phyloP scores from a whole-genome alignment of 2,888 invertebrate genomes.

The Camptogramma bilineatum region DNA sequence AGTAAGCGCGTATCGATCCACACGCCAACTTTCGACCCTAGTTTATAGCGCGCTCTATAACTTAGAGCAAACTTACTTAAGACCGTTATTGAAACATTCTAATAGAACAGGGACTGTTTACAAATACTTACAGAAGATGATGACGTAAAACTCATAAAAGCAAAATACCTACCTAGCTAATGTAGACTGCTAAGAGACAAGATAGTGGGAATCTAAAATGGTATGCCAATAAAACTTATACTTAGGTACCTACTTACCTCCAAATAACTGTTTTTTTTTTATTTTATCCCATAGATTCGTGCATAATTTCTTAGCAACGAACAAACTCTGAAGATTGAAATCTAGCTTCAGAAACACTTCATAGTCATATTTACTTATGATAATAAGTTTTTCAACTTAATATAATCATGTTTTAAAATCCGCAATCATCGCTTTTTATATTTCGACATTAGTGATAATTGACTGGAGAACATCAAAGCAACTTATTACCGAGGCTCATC shows the following conservation, averaged over 20 bases:
- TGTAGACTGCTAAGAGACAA: constrained; percentile 41
- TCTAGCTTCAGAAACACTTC: no score
- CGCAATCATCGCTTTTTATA: no score
- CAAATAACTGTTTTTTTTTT: constrained; percentile 15
- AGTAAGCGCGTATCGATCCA: constrained; percentile 80
- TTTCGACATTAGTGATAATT: neutral
- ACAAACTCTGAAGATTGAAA: no score
- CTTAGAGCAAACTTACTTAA: constrained; percentile 63
- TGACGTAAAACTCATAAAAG: constrained; percentile 46
- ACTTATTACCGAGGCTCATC: no score
- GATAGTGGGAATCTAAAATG: constrained; percentile 21
- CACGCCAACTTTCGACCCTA: constrained; percentile 73
- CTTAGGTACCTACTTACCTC: no score
- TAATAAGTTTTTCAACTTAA: no score
- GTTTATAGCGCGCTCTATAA: constrained; percentile 74
- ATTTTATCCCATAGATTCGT: neutral
- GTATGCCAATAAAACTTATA: constrained; percentile 29
- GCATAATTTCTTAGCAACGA: no score
- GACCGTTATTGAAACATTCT: constrained; percentile 50
- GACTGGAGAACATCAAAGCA: neutral
- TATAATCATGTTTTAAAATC: no score
- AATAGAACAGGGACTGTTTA: constrained; percentile 53
- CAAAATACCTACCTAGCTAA: no score
- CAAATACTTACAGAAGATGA: constrained; percentile 53
- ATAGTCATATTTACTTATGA: no score